Conservation (phyloP, 2,797 vertebrate species). For the Chrysolophus pictus region DNA sequence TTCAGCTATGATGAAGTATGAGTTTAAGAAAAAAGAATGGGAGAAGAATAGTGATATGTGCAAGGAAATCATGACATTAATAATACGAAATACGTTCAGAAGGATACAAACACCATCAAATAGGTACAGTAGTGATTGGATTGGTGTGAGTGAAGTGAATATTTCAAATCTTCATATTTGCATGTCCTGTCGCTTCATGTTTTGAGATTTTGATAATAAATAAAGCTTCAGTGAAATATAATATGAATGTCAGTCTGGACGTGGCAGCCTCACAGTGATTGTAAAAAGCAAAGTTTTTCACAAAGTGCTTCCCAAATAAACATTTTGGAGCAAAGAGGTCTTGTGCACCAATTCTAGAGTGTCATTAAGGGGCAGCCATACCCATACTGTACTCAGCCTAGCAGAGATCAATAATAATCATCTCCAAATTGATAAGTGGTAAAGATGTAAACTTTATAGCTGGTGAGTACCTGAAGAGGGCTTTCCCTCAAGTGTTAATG, state of each 20-base stretch:
- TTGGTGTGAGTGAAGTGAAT: neutral
- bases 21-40: neutral
- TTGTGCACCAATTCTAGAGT: neutral
- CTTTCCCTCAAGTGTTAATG: conserved; percentile 60
- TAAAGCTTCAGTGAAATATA: neutral
- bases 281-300: neutral
- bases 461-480: neutral
- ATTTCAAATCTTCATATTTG: conserved; percentile 20
- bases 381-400: neutral
- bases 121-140: neutral
- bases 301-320: neutral
- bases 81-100: neutral
- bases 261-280: neutral
- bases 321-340: neutral
- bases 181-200: neutral
- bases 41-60: neutral
- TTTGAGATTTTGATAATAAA: conserved; percentile 22
- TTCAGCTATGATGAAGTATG: neutral
- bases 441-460: conserved; percentile 26
- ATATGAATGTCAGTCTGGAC: neutral
- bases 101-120: neutral
- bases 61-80: neutral
- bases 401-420: conserved; percentile 34
- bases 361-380: conserved; percentile 14
- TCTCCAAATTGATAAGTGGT: conserved; percentile 29